phyloP scores from a whole-genome alignment of 53 echinoderm and acorn worm species.

The Temnopleurus reevesii region DNA sequence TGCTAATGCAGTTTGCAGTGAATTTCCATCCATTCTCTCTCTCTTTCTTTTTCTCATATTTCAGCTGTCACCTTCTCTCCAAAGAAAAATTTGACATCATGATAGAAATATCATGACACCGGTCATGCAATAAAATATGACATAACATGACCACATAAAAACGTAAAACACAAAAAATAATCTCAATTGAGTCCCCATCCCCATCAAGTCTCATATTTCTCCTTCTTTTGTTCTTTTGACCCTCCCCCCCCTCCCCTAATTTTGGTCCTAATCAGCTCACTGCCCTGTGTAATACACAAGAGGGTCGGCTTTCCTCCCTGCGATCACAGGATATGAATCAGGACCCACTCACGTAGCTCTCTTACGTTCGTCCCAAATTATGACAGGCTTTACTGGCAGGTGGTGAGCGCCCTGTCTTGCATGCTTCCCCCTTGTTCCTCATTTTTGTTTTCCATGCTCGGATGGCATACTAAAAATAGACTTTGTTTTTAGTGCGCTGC shows the following conservation, averaged over 20 bases:
- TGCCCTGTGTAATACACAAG: background rate
- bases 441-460: slow-evolving; percentile 8
- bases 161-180: background rate
- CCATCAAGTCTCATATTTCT: background rate
- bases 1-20: no score
- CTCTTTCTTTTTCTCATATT: background rate
- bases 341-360: slow-evolving; percentile 36
- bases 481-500: background rate
- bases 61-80: background rate
- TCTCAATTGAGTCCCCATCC: background rate
- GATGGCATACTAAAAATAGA: slow-evolving; percentile 1
- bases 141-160: background rate
- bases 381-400: slow-evolving; percentile 18
- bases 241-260: background rate
- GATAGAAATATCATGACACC: background rate
- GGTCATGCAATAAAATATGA: background rate
- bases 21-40: background rate
- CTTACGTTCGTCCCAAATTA: slow-evolving; percentile 45
- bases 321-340: slow-evolving; percentile 48
- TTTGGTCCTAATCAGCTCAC: background rate
- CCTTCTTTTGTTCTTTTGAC: background rate
- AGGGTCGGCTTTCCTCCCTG: background rate
- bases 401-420: slow-evolving; percentile 26
- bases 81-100: background rate
- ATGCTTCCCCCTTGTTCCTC: slow-evolving; percentile 40